Conservation (phyloP, 2,888 invertebrate genomes). For the Drosophila paranaensis region DNA sequence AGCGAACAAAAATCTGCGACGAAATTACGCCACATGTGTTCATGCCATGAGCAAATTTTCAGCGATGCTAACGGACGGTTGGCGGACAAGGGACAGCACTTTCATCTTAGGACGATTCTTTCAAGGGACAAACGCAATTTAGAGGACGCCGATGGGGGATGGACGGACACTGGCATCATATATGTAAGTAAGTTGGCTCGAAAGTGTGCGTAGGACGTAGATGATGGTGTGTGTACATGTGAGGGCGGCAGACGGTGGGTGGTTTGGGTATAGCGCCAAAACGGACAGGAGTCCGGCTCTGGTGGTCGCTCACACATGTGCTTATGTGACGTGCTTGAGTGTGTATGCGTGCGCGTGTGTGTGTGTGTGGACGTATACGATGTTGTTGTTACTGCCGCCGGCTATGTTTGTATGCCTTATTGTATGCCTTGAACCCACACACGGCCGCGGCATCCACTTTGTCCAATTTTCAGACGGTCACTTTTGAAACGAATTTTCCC, state of each 20-base stretch:
- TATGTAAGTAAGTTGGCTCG: constrained; percentile 65
- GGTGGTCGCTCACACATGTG: constrained; percentile 61
- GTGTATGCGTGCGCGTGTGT: constrained; percentile 17
- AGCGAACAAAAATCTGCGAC: constrained; percentile 80
- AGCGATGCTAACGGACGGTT: constrained; percentile 76
- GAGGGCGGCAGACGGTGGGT: constrained; percentile 46
- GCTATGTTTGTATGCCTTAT: constrained; percentile 72
- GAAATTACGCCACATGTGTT: constrained; percentile 83
- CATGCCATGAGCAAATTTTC: constrained; percentile 81
- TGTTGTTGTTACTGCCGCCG: constrained; percentile 62
- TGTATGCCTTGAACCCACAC: constrained; percentile 76
- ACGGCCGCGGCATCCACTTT: constrained; percentile 70
- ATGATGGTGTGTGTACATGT: constrained; percentile 44
- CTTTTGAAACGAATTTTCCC: constrained; percentile 73
- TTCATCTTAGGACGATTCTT: constrained; percentile 81
- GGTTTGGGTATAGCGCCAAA: constrained; percentile 68
- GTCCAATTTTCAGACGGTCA: constrained; percentile 80
- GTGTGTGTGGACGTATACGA: constrained; percentile 31
- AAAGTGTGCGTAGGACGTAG: constrained; percentile 73
- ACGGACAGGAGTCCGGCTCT: constrained; percentile 68
- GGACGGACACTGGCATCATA: constrained; percentile 74
- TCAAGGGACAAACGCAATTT: constrained; percentile 80
- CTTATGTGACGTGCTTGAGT: constrained; percentile 51
- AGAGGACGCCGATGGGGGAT: constrained; percentile 61
- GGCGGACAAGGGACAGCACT: constrained; percentile 76